phyloP scores from a whole-genome alignment of 1,140 invertebrate species.

The Lucilia sericata region DNA sequence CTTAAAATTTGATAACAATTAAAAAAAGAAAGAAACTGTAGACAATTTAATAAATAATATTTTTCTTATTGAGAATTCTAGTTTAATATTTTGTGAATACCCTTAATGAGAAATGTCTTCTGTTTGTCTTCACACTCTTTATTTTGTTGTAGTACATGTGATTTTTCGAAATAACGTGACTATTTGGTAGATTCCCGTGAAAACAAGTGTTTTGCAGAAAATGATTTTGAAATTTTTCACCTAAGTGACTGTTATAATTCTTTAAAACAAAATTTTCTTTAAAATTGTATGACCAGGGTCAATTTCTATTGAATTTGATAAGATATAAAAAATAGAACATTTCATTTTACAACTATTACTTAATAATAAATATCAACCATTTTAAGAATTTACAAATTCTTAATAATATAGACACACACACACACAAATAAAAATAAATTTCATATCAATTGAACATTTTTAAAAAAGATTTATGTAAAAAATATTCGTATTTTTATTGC shows the following conservation, averaged over 20 bases:
- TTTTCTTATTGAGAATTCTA: too few species aligned
- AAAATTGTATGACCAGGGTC: neutral
- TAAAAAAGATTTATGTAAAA: too few species aligned
- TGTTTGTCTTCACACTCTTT: neutral
- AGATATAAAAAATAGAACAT: neutral
- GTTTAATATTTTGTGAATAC: neutral
- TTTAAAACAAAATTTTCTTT: neutral
- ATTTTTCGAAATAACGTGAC: slow-evolving; percentile 28
- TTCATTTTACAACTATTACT: neutral
- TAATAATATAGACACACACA: too few species aligned
- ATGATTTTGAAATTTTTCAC: slow-evolving; percentile 9
- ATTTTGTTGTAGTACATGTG: neutral
- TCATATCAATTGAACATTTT: too few species aligned
- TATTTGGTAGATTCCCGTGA: slow-evolving; percentile 21
- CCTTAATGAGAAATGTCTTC: neutral
- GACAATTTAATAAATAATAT: too few species aligned
- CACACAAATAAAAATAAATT: too few species aligned
- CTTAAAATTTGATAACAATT: too few species aligned
- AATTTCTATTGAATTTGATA: neutral
- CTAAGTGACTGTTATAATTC: neutral
- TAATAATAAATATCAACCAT: too few species aligned
- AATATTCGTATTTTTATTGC: too few species aligned
- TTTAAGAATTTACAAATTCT: too few species aligned
- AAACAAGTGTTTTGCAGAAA: slow-evolving; percentile 36
- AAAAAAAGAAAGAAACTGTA: too few species aligned